phyloP scores from a whole-genome alignment of 2,797 vertebrate species.

The Scolopax bukidnonensis region DNA sequence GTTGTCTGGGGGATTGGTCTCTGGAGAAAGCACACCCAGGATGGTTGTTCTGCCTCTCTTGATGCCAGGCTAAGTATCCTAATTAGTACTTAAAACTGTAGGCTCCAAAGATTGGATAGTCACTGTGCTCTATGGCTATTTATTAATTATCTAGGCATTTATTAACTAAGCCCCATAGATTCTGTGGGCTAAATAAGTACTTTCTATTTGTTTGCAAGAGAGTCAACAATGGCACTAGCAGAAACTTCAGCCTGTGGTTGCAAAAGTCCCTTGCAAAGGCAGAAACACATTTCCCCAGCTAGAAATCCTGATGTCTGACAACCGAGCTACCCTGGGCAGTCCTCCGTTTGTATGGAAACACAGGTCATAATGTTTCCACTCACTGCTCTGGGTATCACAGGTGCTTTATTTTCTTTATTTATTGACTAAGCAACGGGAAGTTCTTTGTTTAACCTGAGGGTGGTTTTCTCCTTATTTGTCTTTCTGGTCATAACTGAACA shows the following conservation, averaged over 20 bases:
- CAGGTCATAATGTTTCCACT: background rate
- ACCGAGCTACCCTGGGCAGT: background rate
- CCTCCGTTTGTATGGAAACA: background rate
- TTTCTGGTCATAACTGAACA: background rate
- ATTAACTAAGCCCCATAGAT: background rate
- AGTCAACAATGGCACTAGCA: background rate
- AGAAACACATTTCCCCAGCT: background rate
- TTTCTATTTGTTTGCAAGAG: background rate
- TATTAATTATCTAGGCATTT: conserved; percentile 19
- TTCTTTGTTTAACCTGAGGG: background rate
- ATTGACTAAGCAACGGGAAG: background rate
- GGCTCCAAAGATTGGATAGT: background rate
- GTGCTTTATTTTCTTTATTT: background rate
- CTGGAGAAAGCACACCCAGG: background rate
- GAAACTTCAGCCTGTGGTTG: background rate
- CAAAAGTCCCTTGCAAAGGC: background rate
- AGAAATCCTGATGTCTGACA: background rate
- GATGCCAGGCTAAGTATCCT: background rate
- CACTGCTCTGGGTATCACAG: background rate
- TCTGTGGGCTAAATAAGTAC: background rate
- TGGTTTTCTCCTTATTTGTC: background rate
- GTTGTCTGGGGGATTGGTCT: background rate
- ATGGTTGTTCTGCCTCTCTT: background rate
- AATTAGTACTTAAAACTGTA: background rate
- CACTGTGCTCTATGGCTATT: background rate